A percentile compares a stretch with the other conserved stretches of the same genome.
Evolutionary conservation across 2,888 invertebrate genomes (phyloP).

Genomic region (Aproaerema taeniolella): DNA sequence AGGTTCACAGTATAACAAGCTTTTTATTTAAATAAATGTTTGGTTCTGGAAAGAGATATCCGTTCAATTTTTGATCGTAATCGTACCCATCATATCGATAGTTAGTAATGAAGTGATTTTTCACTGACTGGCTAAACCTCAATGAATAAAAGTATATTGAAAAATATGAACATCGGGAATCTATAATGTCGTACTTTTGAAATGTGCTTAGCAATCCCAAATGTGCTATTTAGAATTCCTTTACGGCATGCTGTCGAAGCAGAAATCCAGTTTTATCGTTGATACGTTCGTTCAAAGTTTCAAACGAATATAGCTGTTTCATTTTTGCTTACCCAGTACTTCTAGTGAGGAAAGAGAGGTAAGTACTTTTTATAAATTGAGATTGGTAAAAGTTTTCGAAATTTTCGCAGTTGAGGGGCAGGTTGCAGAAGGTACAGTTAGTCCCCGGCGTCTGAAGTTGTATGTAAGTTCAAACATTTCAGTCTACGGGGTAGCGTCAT

Average conservation of each 20-base stretch:
- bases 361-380: slow-evolving; percentile 3
- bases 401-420: slow-evolving; percentile 5
- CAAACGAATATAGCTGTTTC: slow-evolving; percentile 8
- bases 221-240: slow-evolving; percentile 19
- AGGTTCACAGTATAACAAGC: no score
- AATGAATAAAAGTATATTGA: no score
- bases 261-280: slow-evolving; percentile 21
- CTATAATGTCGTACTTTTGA: no score
- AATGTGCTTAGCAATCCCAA: no score
- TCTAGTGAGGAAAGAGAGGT: slow-evolving; percentile 5
- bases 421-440: slow-evolving; percentile 14
- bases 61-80: no score
- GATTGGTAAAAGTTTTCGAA: slow-evolving; percentile 10
- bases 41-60: no score
- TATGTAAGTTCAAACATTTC: slow-evolving; percentile 41
- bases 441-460: slow-evolving; percentile 30
- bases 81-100: no score
- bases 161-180: no score
- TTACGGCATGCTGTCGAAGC: slow-evolving; percentile 17
- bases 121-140: no score
- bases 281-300: slow-evolving; percentile 14
- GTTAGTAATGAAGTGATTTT: no score
- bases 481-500: slow-evolving; percentile 34
- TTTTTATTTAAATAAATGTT: no score
- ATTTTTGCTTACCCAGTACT: neutral